These are phyloP conservation scores for Erebia ligea DNA, from an alignment of 2,888 invertebrate species.

Conservation along the genomic window DNA sequence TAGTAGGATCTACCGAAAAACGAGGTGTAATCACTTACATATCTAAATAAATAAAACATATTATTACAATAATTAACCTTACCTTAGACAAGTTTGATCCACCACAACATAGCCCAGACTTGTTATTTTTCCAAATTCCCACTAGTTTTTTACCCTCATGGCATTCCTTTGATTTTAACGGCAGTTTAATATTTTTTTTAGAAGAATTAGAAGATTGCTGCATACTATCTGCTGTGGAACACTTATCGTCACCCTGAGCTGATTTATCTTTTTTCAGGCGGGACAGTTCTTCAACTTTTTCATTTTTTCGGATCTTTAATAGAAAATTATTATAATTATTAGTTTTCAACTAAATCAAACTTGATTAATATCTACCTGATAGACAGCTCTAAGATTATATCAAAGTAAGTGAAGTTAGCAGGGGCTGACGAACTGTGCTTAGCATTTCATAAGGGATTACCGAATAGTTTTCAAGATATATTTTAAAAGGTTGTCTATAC, in stretches of 20 bases:
- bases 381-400: too few species aligned
- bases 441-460: too few species aligned
- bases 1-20: too few species aligned
- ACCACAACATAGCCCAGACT: conserved; percentile 29
- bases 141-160: conserved; percentile 35
- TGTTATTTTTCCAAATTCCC: conserved; percentile 35
- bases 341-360: background rate
- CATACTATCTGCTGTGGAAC: conserved; percentile 21
- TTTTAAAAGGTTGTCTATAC: too few species aligned
- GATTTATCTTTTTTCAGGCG: conserved; percentile 37
- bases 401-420: too few species aligned
- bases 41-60: background rate
- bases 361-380: too few species aligned
- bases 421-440: too few species aligned
- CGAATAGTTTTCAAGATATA: too few species aligned
- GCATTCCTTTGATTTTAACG: conserved; percentile 22
- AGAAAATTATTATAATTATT: background rate
- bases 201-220: conserved; percentile 16
- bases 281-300: background rate
- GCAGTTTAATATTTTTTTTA: conserved; percentile 29
- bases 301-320: conserved; percentile 9
- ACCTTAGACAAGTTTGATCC: conserved; percentile 20
- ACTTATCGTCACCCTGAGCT: conserved; percentile 41
- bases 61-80: conserved; percentile 32
- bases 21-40: too few species aligned